These are phyloP conservation scores for Notospermus geniculatus DNA, from an alignment of 1,140 invertebrate genomes.

Conservation along the genomic window DNA sequence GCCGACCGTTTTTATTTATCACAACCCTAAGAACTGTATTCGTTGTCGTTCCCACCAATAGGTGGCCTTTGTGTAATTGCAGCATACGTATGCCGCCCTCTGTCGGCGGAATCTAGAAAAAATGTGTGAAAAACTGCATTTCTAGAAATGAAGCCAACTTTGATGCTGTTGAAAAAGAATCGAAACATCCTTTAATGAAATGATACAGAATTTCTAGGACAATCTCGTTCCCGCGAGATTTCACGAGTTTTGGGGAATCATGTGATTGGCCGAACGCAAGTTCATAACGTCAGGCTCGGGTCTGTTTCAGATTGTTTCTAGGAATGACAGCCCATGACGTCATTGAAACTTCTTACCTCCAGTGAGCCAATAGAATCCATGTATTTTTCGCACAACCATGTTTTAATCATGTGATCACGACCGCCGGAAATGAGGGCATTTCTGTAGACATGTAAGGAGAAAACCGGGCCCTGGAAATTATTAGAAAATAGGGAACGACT, in stretches of 20 bases:
- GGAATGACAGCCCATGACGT: no score
- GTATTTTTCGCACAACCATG: slow-evolving; percentile 41
- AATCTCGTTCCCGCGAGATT: no score
- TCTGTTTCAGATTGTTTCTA: no score
- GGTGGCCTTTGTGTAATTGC: slow-evolving; percentile 22
- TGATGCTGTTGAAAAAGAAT: no score
- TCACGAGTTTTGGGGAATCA: no score
- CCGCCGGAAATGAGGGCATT: slow-evolving; percentile 38
- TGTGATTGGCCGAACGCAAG: no score
- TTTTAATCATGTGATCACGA: slow-evolving; percentile 34
- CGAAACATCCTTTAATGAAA: background rate
- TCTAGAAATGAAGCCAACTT: background rate
- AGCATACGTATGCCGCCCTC: slow-evolving; percentile 43
- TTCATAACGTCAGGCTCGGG: no score
- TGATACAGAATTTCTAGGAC: no score
- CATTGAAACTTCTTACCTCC: background rate
- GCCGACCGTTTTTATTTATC: slow-evolving; percentile 19
- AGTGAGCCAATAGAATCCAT: slow-evolving; percentile 30
- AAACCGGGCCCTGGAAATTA: slow-evolving; percentile 41
- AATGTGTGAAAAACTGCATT: slow-evolving; percentile 11
- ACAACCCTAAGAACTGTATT: slow-evolving; percentile 36
- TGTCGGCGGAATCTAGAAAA: slow-evolving; percentile 33
- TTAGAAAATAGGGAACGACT: no score
- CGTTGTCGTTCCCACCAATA: slow-evolving; percentile 45
- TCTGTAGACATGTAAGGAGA: slow-evolving; percentile 30